Conservation (phyloP, 2,113 vertebrate species). For the Oryctolagus cuniculus region mOryCun1.1 NC_091434.1:52882501-52883000, state of each 20-base stretch:
- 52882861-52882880: background rate
- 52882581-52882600: background rate
- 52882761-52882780: background rate
- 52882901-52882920: background rate
- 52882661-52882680: background rate
- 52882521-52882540: background rate
- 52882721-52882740: background rate
- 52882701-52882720: background rate
- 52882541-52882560: background rate
- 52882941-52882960: background rate
- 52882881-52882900: background rate
- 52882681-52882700: background rate
- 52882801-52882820: background rate
- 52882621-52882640: background rate
- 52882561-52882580: background rate
- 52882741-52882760: background rate
- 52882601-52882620: background rate
- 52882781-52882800: background rate
- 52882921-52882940: background rate
- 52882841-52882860: background rate
- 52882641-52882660: background rate
- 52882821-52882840: background rate
- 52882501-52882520: too few relatives aligned
- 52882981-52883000: constrained; percentile 20
- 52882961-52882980: background rate